Conservation (phyloP, 1,140 invertebrate genomes). For the Drosophila ficusphila region DNA sequence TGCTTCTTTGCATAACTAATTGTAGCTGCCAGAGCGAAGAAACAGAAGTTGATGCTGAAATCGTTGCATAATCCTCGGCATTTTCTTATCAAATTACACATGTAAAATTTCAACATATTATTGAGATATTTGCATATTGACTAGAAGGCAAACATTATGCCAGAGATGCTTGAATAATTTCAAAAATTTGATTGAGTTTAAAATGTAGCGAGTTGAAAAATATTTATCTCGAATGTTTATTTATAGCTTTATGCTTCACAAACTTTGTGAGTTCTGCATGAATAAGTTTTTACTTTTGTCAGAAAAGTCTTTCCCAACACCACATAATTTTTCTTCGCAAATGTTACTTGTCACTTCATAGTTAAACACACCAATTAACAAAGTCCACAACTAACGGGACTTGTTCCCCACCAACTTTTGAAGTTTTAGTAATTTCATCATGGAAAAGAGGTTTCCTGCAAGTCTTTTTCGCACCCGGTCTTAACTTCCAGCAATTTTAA, state of each 20-base stretch:
- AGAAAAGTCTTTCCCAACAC: neutral
- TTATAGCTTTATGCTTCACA: constrained; percentile 17
- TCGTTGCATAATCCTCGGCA: neutral
- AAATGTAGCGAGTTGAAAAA: neutral
- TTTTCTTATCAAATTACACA: constrained; percentile 18
- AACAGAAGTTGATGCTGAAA: neutral
- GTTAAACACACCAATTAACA: constrained; percentile 19
- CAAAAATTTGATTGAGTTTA: constrained; percentile 25
- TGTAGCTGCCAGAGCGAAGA: constrained; percentile 18
- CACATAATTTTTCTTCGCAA: neutral
- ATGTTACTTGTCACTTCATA: constrained; percentile 1
- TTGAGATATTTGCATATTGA: constrained; percentile 53
- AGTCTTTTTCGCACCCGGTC: neutral
- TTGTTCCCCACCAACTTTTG: constrained; percentile 5
- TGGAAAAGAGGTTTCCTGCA: neutral
- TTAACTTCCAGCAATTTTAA: constrained; percentile 26
- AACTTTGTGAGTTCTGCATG: neutral
- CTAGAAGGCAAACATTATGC: constrained; percentile 20
- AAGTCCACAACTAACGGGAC: constrained; percentile 11
- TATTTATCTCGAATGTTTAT: constrained; percentile 30
- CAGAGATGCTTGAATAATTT: constrained; percentile 17
- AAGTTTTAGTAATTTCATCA: constrained; percentile 6
- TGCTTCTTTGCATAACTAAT: constrained; percentile 54
- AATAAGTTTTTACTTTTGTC: neutral
- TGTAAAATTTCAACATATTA: constrained; percentile 28